Evolutionary conservation across 2,888 invertebrate species (phyloP).

Genomic region (Cremastobaeus sp.): DNA sequence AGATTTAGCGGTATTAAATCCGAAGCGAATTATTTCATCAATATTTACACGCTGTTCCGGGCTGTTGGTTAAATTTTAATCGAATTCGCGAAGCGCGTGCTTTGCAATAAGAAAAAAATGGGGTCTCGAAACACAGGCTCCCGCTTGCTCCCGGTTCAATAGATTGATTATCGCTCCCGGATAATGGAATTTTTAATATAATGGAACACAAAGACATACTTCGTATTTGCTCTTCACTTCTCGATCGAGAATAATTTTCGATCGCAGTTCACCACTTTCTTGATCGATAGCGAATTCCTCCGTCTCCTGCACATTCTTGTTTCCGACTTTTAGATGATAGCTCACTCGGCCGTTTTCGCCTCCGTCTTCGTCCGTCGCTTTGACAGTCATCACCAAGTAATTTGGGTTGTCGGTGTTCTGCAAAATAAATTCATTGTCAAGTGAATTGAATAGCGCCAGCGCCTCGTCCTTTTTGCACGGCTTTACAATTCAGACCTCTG

Average conservation of each 20-base stretch:
- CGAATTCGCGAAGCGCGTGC: too few species aligned
- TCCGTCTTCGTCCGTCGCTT: slow-evolving; percentile 88
- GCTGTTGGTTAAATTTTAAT: too few species aligned
- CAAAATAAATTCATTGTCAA: slow-evolving; percentile 61
- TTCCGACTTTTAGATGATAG: slow-evolving; percentile 89
- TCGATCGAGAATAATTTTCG: slow-evolving; percentile 88
- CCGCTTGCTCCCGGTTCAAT: too few species aligned
- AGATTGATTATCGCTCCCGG: slow-evolving; percentile 37
- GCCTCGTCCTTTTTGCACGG: neutral
- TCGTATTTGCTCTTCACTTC: slow-evolving; percentile 85
- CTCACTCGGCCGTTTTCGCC: slow-evolving; percentile 91
- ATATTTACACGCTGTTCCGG: too few species aligned
- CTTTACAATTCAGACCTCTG: neutral
- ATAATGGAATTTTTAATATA: slow-evolving; percentile 42
- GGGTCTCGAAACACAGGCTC: too few species aligned
- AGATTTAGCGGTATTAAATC: neutral
- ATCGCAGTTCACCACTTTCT: slow-evolving; percentile 88
- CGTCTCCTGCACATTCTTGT: slow-evolving; percentile 88
- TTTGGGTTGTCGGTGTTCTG: slow-evolving; percentile 87
- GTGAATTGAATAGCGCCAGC: slow-evolving; percentile 11
- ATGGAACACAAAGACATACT: slow-evolving; percentile 73
- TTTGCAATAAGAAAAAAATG: too few species aligned
- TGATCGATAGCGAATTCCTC: slow-evolving; percentile 89
- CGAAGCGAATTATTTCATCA: too few species aligned
- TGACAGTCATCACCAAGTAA: slow-evolving; percentile 88